phyloP scores from a whole-genome alignment of 2,113 vertebrate species.

The Mystacornis crossleyi region DNA sequence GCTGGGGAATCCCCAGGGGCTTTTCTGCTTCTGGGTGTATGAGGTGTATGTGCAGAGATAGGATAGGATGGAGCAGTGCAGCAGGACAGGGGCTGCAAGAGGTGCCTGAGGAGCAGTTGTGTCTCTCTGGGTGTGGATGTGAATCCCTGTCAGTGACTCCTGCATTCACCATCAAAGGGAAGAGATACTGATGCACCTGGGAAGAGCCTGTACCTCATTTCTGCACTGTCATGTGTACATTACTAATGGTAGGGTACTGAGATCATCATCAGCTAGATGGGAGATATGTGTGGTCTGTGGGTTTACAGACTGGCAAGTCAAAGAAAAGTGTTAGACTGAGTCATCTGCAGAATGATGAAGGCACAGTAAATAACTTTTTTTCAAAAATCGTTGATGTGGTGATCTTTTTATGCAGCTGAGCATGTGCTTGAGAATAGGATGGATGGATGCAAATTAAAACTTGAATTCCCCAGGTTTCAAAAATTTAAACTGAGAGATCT shows the following conservation, averaged over 20 bases:
- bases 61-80: neutral
- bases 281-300: conserved; percentile 33
- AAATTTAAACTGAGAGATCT: too few relatives aligned
- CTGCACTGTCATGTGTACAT: neutral
- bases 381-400: neutral
- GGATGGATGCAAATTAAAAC: neutral
- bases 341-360: neutral
- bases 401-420: neutral
- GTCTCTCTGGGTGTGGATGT: neutral
- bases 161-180: neutral
- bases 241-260: neutral
- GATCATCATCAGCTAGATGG: neutral
- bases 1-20: neutral
- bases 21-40: neutral
- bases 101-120: neutral
- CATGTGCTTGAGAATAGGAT: neutral
- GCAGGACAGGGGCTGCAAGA: neutral
- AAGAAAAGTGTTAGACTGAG: conserved; percentile 1
- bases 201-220: neutral
- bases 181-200: neutral
- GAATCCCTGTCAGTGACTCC: neutral
- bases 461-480: neutral
- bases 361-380: neutral
- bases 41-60: neutral
- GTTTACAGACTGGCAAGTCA: neutral